Evolutionary conservation across 2,113 vertebrate species (phyloP).

Genomic region (Microtus oregoni): DNA sequence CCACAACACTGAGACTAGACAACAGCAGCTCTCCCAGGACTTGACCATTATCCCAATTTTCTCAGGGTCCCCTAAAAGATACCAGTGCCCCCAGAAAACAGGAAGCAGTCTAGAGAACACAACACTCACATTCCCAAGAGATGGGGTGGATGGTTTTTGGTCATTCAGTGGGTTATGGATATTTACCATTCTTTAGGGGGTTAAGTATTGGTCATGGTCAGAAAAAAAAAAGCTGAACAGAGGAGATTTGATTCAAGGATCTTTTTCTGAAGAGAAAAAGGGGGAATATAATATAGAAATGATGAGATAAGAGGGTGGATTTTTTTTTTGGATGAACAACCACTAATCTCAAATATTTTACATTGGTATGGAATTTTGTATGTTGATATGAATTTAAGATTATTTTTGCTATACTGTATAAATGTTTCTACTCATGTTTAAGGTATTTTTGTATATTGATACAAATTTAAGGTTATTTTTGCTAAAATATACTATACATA

Average conservation of each 20-base stretch:
- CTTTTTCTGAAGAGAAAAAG: background rate
- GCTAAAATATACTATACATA: background rate
- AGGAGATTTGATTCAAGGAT: background rate
- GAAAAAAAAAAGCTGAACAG: background rate
- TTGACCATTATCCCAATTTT: background rate
- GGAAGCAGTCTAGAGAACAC: background rate
- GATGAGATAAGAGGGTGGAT: background rate
- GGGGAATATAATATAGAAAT: background rate
- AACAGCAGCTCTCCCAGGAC: background rate
- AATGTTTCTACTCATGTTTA: background rate
- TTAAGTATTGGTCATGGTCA: background rate
- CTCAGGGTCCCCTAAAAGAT: background rate
- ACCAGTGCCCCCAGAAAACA: background rate
- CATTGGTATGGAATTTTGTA: background rate
- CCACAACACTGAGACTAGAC: background rate
- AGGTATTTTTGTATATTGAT: background rate
- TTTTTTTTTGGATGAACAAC: background rate
- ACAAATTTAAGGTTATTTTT: background rate
- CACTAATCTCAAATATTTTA: background rate
- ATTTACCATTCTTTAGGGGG: background rate
- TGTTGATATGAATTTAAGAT: background rate
- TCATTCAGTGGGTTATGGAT: background rate
- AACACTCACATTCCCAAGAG: background rate
- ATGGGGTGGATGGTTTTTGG: background rate
- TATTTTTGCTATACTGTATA: background rate